Evolutionary conservation across 2,113 vertebrate species (phyloP).

Genomic region (Chaetodon trifascialis): DNA sequence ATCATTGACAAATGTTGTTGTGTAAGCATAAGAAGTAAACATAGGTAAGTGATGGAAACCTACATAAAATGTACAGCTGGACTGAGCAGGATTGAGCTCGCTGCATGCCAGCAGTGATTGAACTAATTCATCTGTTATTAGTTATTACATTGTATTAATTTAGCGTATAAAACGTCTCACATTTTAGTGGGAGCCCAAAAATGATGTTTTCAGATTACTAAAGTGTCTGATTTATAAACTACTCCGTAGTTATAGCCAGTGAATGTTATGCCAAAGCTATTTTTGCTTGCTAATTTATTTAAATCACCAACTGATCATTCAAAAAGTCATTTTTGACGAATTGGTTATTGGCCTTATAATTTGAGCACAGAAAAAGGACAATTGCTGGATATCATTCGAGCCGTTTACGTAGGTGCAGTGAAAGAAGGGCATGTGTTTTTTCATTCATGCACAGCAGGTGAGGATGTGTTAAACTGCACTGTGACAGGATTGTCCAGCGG

Average conservation of each 20-base stretch:
- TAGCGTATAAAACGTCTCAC: not conserved
- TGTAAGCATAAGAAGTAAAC: conserved; percentile 14
- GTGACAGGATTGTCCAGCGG: conserved; percentile 46
- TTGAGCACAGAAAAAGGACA: not conserved
- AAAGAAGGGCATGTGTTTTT: conserved; percentile 6
- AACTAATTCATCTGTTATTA: not conserved
- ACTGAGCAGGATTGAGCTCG: not conserved
- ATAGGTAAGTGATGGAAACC: conserved; percentile 19
- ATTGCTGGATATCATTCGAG: not conserved
- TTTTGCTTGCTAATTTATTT: not conserved
- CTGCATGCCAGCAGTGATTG: not conserved
- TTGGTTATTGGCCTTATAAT: not conserved
- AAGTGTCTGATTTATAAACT: not conserved
- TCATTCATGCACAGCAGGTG: conserved; percentile 39
- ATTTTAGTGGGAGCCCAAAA: not conserved
- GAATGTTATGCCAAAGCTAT: not conserved
- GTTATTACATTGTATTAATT: not conserved
- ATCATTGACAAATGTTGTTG: conserved; percentile 41
- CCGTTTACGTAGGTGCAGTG: not conserved
- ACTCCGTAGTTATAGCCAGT: too few species aligned
- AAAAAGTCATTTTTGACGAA: not conserved
- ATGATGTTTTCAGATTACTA: not conserved
- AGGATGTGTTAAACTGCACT: conserved; percentile 44
- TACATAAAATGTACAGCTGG: conserved; percentile 14
- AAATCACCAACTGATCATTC: not conserved